phyloP scores from a whole-genome alignment of 2,113 vertebrate genomes.

The Siniperca knerii region DNA sequence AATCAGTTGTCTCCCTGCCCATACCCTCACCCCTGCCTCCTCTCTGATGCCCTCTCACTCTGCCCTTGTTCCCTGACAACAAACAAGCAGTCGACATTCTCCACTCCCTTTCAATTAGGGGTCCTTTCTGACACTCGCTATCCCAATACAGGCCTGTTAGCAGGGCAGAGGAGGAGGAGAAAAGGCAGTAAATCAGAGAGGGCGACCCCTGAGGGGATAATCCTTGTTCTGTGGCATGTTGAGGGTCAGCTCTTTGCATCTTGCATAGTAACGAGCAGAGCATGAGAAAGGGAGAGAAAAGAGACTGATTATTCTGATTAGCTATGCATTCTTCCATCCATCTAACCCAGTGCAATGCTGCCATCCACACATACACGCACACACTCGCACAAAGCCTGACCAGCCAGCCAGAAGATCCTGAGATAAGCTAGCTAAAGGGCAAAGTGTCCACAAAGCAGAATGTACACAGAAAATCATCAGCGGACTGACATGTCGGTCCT shows the following conservation, averaged over 20 bases:
- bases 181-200: constrained; percentile 68
- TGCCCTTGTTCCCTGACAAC: constrained; percentile 63
- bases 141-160: constrained; percentile 56
- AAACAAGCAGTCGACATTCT: constrained; percentile 65
- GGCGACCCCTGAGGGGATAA: constrained; percentile 60
- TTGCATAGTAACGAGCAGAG: constrained; percentile 58
- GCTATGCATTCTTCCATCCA: constrained; percentile 58
- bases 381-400: constrained; percentile 32
- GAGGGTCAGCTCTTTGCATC: constrained; percentile 71
- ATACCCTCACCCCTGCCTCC: constrained; percentile 38
- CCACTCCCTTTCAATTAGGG: constrained; percentile 70
- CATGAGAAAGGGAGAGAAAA: constrained; percentile 53
- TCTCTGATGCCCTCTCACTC: constrained; percentile 47
- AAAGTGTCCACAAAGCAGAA: constrained; percentile 62
- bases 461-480: constrained; percentile 62
- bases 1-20: constrained; percentile 31
- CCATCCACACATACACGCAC: constrained; percentile 32
- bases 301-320: constrained; percentile 66
- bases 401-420: constrained; percentile 57
- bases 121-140: constrained; percentile 52
- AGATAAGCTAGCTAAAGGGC: constrained; percentile 66
- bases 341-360: constrained; percentile 34
- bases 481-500: constrained; percentile 42
- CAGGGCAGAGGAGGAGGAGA: constrained; percentile 36
- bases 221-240: constrained; percentile 60